Evolutionary conservation across 2,113 vertebrate species (phyloP), one percentile per base, ranked within the genome.

Genomic region (Daboia siamensis): DNA sequence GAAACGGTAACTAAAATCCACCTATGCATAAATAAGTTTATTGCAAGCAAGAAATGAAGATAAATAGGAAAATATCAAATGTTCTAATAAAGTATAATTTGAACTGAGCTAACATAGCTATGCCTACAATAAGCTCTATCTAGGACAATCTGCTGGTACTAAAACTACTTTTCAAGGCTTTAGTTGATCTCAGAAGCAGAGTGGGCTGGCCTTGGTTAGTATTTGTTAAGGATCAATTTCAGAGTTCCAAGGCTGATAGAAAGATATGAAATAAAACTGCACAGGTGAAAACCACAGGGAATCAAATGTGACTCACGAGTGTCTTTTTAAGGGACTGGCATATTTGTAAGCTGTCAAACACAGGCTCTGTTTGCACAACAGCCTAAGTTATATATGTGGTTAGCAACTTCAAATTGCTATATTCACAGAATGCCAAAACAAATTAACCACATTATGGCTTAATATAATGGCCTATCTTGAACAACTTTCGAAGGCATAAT

Each of bases 161-260:
- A 17, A 90, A 92, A 44, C 48, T 95, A 91, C 91, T 94, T 74
- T 93, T 95, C 39, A 29, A 91, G 87, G 59, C 95, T 93, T 94
- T 94, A 94, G 33, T 44, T 80, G 74, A 44, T 80, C 33, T 80
- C 33, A 21, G 74, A 80, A 21, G 17, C 33, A 44, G 3, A 80
- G 33, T 21, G 74, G 33, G 74, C 44, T 80, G 17, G 74, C 33
- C 33, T 21, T 80, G 33, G 33, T 20, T 80, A 80, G 20, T 44
- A 44, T 80, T 44, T 7, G 74, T 80, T 80, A 21, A 4, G 74
- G 15, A 20, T 3, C 74, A 44, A 10, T 21, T 80, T 80, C 17
- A 44, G 33, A 80, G 20, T 80, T 44, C 74, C 20, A 21, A 21
- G 17, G 74, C 33, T 80, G 17, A 21, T 39, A 17, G 74, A 80